Evolutionary conservation across 2,888 invertebrate genomes (phyloP).

Genomic region (Perdita meconis): DNA sequence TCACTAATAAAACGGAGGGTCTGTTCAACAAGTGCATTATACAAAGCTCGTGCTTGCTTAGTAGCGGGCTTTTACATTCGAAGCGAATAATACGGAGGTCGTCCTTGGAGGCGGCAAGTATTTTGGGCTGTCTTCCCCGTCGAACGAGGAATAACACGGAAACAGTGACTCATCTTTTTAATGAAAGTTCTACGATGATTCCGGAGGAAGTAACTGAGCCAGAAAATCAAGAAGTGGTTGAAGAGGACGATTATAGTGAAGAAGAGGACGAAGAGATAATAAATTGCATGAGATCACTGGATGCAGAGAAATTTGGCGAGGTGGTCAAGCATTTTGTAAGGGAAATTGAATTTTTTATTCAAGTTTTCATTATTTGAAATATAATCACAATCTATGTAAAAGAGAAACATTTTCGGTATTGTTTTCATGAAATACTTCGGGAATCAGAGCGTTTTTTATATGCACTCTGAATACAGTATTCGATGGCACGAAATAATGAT

Average conservation of each 20-base stretch:
- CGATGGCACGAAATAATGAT: too few relatives aligned
- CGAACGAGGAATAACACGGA: not conserved
- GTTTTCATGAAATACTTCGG: too few relatives aligned
- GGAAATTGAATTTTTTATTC: not conserved
- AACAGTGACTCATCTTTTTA: not conserved
- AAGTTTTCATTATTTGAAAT: not conserved
- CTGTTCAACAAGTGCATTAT: constrained; percentile 78
- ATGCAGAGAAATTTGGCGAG: constrained; percentile 56
- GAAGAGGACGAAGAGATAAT: constrained; percentile 56
- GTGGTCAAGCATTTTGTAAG: not conserved
- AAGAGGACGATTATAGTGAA: not conserved
- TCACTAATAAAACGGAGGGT: constrained; percentile 75
- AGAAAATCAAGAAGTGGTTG: not conserved
- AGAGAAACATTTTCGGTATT: too few relatives aligned
- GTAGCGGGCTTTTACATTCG: constrained; percentile 63
- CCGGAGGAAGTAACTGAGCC: not conserved
- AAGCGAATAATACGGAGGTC: constrained; percentile 54
- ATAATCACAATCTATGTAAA: too few relatives aligned
- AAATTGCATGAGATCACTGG: constrained; percentile 65
- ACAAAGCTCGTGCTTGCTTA: constrained; percentile 71
- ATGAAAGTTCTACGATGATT: not conserved
- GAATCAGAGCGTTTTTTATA: too few relatives aligned
- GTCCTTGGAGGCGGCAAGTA: constrained; percentile 68
- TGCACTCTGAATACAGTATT: too few relatives aligned
- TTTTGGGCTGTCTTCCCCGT: constrained; percentile 61